Conservation (phyloP, 2,113 vertebrate genomes). For the Trogon melanurus region DNA sequence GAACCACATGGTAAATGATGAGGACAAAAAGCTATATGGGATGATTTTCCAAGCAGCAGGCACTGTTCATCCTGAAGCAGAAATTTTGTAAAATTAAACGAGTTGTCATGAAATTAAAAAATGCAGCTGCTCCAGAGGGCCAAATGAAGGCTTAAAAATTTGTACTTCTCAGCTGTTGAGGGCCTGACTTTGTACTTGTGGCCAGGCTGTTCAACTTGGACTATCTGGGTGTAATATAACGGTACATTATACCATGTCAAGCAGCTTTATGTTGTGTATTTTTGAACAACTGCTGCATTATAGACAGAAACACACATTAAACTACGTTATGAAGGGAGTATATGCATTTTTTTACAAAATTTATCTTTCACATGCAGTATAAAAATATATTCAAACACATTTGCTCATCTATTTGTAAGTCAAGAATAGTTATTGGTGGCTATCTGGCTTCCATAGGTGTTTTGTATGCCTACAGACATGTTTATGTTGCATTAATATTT, state of each 20-base stretch:
- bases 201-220: background rate
- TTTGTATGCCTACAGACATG: background rate
- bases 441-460: background rate
- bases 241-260: background rate
- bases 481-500: background rate
- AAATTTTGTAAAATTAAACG: slow-evolving; percentile 13
- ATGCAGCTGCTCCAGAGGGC: background rate
- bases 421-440: background rate
- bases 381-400: background rate
- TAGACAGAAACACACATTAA: background rate
- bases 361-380: background rate
- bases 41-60: background rate
- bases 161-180: background rate
- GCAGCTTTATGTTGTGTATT: background rate
- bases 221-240: background rate
- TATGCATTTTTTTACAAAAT: background rate
- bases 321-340: background rate
- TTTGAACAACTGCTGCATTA: background rate
- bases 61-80: background rate
- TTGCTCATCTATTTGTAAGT: background rate
- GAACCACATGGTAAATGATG: background rate
- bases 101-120: slow-evolving; percentile 8
- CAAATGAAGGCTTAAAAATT: background rate
- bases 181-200: background rate
- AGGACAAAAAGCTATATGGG: background rate